Base-by-base conservation (phyloP, 2,888 invertebrate genomes). In the Gymnosoma rotundatum region DNA sequence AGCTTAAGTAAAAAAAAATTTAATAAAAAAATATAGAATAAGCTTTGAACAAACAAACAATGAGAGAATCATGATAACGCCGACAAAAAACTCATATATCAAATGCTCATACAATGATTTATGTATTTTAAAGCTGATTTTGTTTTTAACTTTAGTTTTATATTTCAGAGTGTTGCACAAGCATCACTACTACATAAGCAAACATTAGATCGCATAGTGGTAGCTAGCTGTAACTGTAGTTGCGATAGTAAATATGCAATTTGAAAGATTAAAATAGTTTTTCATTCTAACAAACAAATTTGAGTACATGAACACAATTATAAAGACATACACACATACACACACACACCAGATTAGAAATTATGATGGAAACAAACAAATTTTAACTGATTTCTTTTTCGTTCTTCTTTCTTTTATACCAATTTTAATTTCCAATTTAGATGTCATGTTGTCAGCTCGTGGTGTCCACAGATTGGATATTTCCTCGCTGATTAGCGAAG, bases 401-500 rank as follows among this genome's bases (percentile, higher is more conserved):
- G 36, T 70, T 70, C 60, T 6, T 14, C 50, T 52, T 36, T 61
- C 50, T 48, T 21, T 50, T 48, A 61, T 63, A 48, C 16, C 20
- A 38, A n/a, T 50, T 52, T 70, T 25, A 75, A 58, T 54, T 63
- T 72, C 64, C 48, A 79, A 79, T 42, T 88, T 93, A 83, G 93
- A 94, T 85, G 94, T 94, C 72, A 95, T 97, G 95, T 94, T 95
- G 89, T 94, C 95, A 86, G 95, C 95, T 63, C 95, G 96, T 90
- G 96, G 96, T 61, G 94, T 97, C 75, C 94, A 95, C 89, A 93
- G 94, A 20, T 92, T 98, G 32, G 94, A 95, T 89, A 92, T 98
- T n/a, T 93, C 96, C 83, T 94, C 96, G 81, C 76, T 92, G 56
- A 88, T 89, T 10, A 93, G 94, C 78, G 97, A 98, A 92, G 98